Percentiles rank a stretch among this genome's conserved stretches.
Evolutionary conservation across 2,888 invertebrate species (phyloP).

Genomic region (Polymixis lichenea): DNA sequence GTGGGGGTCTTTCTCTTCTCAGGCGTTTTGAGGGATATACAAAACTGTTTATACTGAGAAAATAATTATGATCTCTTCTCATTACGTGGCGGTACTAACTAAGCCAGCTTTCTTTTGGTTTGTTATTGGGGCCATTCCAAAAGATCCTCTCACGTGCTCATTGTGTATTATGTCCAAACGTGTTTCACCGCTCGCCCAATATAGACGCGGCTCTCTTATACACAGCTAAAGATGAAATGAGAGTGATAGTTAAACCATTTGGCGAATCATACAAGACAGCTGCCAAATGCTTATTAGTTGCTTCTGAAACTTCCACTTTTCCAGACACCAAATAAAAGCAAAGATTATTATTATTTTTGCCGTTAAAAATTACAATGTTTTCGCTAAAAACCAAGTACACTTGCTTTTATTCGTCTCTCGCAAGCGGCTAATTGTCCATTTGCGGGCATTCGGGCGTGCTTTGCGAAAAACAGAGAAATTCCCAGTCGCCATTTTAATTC

Average conservation of each 20-base stretch:
- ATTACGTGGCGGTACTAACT: too few species aligned
- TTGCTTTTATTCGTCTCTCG: conserved; percentile 64
- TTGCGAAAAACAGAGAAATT: conserved; percentile 85
- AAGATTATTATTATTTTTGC: conserved; percentile 49
- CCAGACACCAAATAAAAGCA: conserved; percentile 38
- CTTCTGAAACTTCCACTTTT: conserved; percentile 11
- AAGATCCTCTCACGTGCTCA: too few species aligned
- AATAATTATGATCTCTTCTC: too few species aligned
- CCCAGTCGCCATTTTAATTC: conserved; percentile 87
- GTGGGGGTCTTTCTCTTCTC: too few species aligned
- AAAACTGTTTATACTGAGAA: too few species aligned
- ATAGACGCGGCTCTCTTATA: not conserved
- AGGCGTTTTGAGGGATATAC: too few species aligned
- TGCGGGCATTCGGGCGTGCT: conserved; percentile 84
- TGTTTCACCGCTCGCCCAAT: too few species aligned
- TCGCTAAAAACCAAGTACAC: conserved; percentile 73
- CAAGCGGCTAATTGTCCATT: conserved; percentile 87
- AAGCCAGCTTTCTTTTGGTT: too few species aligned
- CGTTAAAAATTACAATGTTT: conserved; percentile 75
- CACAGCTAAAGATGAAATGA: not conserved
- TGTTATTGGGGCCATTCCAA: too few species aligned
- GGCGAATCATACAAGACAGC: not conserved
- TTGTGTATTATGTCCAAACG: too few species aligned
- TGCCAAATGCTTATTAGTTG: not conserved
- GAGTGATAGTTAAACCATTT: not conserved